Base-by-base conservation (phyloP, 2,888 invertebrate species). In the Cosmia pyralina region DNA sequence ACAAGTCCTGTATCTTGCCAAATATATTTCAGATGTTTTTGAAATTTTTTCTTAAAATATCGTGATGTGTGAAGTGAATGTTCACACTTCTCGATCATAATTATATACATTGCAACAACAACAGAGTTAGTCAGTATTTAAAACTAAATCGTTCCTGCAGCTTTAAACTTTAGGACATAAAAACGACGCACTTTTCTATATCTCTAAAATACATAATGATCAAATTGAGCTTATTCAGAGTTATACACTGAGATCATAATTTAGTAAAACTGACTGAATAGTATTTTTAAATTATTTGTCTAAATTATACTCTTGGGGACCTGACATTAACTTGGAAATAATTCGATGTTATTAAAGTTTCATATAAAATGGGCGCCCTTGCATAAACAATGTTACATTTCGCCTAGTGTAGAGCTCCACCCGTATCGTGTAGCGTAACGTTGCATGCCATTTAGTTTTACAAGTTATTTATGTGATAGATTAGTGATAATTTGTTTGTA, bases 391-490 rank as follows among this genome's bases (percentile, higher is more conserved):
- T 55, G 22, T 48, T 50, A 59, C 53, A 28, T 46, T 58, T 57
- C 57, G 72, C 46, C 41, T 79, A 2, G 52, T 67, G 66, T 55
- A 65, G n/a, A n/a, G 53, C 68, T 63, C 46, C 46, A 48, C 34
- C 69, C 44, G 2, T 71, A 48, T 52, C 53, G 59, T 68, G 59
- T 71, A 70, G 70, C 66, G 41, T 52, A 68, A 72, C 60, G 48
- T 83, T 80, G 75, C 84, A 81, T 72, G 71, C 50, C 53, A 69
- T 83, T 67, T 81, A 82, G 75, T 46, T 64, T 75, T 72, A 82
- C 55, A 67, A 66, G 58, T 81, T 87, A 85, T 89, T 89, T 88
- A 91, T 93, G 92, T 93, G 90, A 92, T 93, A 91, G 84, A 86
- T 77, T 91, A 92, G 89, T 90, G 83, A 89, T 90, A 89, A 81